Evolutionary conservation across 2,113 vertebrate species (phyloP).

Genomic region (zebrafish (Danio rerio)): GRCz12tu NC_133194.1:41899501-41900000

Average conservation of each 20-base stretch:
- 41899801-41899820: constrained; percentile 74
- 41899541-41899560: neutral
- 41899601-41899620: constrained; percentile 50
- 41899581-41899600: constrained; percentile 35
- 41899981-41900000: too few relatives aligned
- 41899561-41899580: constrained; percentile 28
- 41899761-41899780: constrained; percentile 21
- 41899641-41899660: constrained; percentile 27
- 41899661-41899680: constrained; percentile 27
- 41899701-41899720: neutral
- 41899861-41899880: constrained; percentile 71
- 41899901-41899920: neutral
- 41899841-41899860: constrained; percentile 72
- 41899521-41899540: constrained; percentile 33
- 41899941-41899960: too few relatives aligned
- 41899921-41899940: too few relatives aligned
- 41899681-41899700: constrained; percentile 1
- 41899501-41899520: constrained; percentile 38
- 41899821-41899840: constrained; percentile 70
- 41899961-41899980: too few relatives aligned
- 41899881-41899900: neutral
- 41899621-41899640: constrained; percentile 49
- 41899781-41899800: constrained; percentile 61
- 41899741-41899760: constrained; percentile 27
- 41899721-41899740: constrained; percentile 23